Conservation (phyloP, 2,797 vertebrate species). For the Tadarida brasiliensis region DNA sequence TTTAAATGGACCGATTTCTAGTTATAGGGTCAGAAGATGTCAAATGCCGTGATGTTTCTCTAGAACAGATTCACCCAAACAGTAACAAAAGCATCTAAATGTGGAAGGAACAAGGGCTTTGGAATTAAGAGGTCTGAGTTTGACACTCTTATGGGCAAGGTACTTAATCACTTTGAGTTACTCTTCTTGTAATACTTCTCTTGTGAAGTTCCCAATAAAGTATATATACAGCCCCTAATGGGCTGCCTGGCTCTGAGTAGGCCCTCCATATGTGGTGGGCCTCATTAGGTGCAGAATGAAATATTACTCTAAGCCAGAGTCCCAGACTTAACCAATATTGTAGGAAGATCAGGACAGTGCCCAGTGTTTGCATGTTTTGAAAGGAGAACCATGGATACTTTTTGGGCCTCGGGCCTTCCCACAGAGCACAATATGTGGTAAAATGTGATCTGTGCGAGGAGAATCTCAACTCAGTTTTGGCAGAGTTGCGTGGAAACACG, state of each 20-base stretch:
- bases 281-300: neutral
- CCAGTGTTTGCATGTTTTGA: neutral
- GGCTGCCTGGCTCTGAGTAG: neutral
- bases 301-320: neutral
- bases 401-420: neutral
- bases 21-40: neutral
- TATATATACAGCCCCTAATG: neutral
- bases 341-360: neutral
- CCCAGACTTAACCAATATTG: neutral
- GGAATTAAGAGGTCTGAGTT: neutral
- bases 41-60: neutral
- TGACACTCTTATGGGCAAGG: neutral
- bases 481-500: neutral
- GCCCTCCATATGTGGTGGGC: rapidly evolving
- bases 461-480: neutral
- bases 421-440: neutral
- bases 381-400: slow-evolving; percentile 10
- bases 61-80: neutral
- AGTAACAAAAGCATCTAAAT: neutral
- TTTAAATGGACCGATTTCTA: neutral
- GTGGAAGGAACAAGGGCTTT: neutral
- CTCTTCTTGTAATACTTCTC: neutral
- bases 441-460: neutral
- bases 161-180: neutral
- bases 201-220: neutral